Conservation (phyloP, 2,113 vertebrate species). For the Peromyscus maniculatus region DNA sequence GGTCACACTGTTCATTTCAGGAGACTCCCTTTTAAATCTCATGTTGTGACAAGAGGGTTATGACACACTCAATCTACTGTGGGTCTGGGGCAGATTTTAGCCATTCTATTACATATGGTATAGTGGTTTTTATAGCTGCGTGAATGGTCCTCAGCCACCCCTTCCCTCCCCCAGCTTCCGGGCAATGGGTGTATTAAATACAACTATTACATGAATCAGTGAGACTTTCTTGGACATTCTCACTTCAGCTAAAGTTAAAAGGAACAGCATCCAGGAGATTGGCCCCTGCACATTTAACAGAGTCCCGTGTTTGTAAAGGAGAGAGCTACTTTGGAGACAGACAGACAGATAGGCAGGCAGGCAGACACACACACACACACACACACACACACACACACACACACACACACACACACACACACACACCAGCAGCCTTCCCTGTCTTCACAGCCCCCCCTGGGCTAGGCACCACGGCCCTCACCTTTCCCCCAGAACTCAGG, state of each 20-base stretch:
- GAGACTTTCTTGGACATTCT: neutral
- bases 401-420: neutral
- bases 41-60: slow-evolving; percentile 52
- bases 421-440: rapidly evolving
- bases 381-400: neutral
- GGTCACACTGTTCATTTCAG: slow-evolving; percentile 7
- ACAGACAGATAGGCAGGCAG: neutral
- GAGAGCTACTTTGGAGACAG: neutral
- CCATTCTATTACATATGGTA: neutral
- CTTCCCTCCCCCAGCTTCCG: neutral
- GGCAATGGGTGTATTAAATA: slow-evolving; percentile 1
- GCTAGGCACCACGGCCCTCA: no score
- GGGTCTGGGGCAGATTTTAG: slow-evolving; percentile 41
- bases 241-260: neutral
- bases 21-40: slow-evolving; percentile 33
- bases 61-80: slow-evolving; percentile 30
- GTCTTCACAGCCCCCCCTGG: rapidly evolving
- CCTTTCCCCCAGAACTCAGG: neutral
- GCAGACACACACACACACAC: neutral
- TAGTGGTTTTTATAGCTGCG: slow-evolving; percentile 21
- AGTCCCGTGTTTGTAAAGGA: rapidly evolving
- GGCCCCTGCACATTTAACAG: neutral
- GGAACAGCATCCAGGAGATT: neutral
- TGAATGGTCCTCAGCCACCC: neutral
- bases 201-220: neutral